Percentiles rank a stretch among this genome's conserved stretches.
Evolutionary conservation across 2,888 invertebrate genomes (phyloP).

Genomic region (Eupithecia subumbrata): DNA sequence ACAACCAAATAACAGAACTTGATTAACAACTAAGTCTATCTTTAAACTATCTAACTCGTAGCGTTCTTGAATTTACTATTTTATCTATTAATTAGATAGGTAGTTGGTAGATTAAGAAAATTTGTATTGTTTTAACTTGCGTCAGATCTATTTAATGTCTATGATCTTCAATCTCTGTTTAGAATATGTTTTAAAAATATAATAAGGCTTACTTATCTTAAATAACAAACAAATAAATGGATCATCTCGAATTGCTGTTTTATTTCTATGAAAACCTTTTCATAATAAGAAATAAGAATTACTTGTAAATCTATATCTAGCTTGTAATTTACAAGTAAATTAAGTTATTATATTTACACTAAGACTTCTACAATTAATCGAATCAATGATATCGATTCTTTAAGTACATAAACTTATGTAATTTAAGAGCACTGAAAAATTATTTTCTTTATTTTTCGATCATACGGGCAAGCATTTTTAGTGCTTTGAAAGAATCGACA

Average conservation of each 20-base stretch:
- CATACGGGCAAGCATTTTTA: neutral
- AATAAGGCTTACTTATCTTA: conserved; percentile 79
- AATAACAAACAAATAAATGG: conserved; percentile 77
- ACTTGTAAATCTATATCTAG: neutral
- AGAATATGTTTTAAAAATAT: conserved; percentile 73
- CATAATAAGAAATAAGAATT: neutral
- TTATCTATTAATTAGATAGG: conserved; percentile 46
- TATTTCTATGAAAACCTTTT: conserved; percentile 50
- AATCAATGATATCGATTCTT: neutral
- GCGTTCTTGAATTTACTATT: conserved; percentile 52
- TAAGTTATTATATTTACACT: neutral
- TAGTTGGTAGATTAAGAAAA: conserved; percentile 53
- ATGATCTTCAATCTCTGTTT: conserved; percentile 70
- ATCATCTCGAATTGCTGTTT: conserved; percentile 75
- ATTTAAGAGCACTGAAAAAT: too few relatives aligned
- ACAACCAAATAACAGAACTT: conserved; percentile 11
- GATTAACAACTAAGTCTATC: conserved; percentile 19
- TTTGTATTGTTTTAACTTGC: conserved; percentile 71
- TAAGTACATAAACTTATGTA: too few relatives aligned
- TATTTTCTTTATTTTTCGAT: neutral
- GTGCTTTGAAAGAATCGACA: neutral
- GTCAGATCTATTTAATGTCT: conserved; percentile 63
- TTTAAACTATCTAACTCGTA: conserved; percentile 17
- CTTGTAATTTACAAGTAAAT: neutral
- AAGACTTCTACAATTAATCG: neutral